These are phyloP conservation scores for Urechis unicinctus DNA, from an alignment of 2,888 invertebrate genomes.

Conservation along the genomic window DNA sequence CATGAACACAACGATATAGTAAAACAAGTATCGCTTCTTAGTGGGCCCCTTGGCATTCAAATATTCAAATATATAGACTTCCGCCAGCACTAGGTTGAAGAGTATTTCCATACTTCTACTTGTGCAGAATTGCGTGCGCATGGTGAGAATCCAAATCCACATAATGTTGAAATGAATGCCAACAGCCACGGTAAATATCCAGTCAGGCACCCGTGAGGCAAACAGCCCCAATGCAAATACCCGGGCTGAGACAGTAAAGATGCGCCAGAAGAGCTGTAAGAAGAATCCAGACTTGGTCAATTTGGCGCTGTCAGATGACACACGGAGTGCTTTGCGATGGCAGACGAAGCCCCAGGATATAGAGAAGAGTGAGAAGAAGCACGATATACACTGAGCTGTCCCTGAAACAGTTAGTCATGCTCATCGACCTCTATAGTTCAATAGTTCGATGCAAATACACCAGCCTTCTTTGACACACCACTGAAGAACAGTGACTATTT, in stretches of 20 bases:
- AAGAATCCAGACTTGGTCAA: constrained; percentile 65
- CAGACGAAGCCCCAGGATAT: constrained; percentile 86
- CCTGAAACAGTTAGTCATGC: too few species aligned
- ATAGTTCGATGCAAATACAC: too few species aligned
- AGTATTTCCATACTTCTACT: constrained; percentile 60
- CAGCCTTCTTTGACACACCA: too few species aligned
- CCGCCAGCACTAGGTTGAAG: constrained; percentile 54
- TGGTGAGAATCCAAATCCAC: constrained; percentile 66
- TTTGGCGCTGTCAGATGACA: constrained; percentile 66
- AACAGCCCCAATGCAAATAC: constrained; percentile 73
- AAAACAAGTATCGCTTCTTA: constrained; percentile 39
- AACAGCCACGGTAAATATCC: constrained; percentile 48
- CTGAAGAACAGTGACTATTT: too few species aligned
- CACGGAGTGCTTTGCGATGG: constrained; percentile 75
- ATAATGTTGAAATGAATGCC: constrained; percentile 68
- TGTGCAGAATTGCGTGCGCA: constrained; percentile 63
- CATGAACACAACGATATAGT: constrained; percentile 37
- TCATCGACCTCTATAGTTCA: too few species aligned
- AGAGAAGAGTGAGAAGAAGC: constrained; percentile 73
- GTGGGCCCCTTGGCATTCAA: constrained; percentile 46
- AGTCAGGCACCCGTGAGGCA: constrained; percentile 65
- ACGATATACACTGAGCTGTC: constrained; percentile 54
- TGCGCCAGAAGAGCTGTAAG: constrained; percentile 78
- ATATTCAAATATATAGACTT: constrained; percentile 49
- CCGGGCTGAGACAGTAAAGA: constrained; percentile 72